phyloP scores from a whole-genome alignment of 2,797 vertebrate genomes.

The Cercopithecus diana region DNA sequence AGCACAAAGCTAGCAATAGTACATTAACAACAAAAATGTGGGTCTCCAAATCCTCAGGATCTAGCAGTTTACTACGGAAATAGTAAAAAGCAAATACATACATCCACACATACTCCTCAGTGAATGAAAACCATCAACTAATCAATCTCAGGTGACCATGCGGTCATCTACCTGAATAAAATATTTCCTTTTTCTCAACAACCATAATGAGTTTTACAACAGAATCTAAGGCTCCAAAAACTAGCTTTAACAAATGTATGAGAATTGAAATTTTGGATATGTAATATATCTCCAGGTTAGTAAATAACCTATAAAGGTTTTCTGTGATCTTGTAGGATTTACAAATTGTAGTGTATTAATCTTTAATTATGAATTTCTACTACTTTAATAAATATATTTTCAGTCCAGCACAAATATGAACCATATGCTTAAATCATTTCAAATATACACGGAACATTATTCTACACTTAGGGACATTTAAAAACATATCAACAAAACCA shows the following conservation, averaged over 20 bases:
- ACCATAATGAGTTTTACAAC: background rate
- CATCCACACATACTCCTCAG: background rate
- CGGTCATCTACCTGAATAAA: background rate
- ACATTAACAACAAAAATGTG: background rate
- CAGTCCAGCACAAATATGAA: background rate
- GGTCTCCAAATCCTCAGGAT: background rate
- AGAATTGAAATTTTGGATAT: background rate
- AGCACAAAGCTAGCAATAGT: background rate
- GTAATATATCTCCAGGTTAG: background rate
- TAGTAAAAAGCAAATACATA: background rate
- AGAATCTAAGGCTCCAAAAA: slow-evolving; percentile 5
- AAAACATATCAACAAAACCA: background rate
- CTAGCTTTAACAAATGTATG: background rate
- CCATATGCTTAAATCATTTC: background rate
- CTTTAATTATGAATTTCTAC: slow-evolving; percentile 2
- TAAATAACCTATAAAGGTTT: background rate
- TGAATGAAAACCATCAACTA: slow-evolving; percentile 13
- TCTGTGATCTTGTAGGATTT: background rate
- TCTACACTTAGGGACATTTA: background rate
- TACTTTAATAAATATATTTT: background rate
- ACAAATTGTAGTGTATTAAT: background rate
- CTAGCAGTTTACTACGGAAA: background rate
- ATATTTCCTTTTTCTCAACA: background rate
- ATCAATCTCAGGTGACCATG: background rate
- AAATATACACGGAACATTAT: background rate